phyloP scores from a whole-genome alignment of 2,797 vertebrate genomes.

The Fundulus diaphanus region DNA sequence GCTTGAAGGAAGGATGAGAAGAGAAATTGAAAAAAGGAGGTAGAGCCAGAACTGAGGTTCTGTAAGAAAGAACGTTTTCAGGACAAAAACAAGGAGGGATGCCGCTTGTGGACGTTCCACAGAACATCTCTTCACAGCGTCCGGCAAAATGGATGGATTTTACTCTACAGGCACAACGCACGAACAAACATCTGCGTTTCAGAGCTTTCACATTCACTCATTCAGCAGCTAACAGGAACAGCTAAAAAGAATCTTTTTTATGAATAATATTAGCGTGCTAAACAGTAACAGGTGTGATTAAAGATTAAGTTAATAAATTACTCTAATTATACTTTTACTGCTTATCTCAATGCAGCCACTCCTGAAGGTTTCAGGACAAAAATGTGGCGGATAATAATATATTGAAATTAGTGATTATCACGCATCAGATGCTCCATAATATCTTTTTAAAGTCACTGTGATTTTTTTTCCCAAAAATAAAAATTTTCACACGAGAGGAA shows the following conservation, averaged over 20 bases:
- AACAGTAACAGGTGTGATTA: neutral
- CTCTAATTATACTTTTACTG: neutral
- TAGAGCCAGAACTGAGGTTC: conserved; percentile 39
- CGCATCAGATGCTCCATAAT: neutral
- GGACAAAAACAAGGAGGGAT: conserved; percentile 49
- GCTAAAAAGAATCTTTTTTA: neutral
- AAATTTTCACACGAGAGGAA: neutral
- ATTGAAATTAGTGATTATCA: neutral
- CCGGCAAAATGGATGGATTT: conserved; percentile 43
- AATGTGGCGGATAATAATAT: neutral
- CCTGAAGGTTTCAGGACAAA: neutral
- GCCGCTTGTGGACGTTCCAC: conserved; percentile 39
- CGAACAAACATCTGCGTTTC: conserved; percentile 20
- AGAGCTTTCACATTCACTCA: conserved; percentile 20
- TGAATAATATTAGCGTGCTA: conserved; percentile 6
- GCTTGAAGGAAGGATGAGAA: conserved; percentile 43
- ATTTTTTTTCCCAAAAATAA: neutral
- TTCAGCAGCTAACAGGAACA: neutral
- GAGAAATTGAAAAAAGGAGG: conserved; percentile 38
- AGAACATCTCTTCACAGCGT: conserved; percentile 32
- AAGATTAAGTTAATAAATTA: neutral
- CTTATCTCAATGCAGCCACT: neutral
- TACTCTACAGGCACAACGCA: conserved; percentile 20
- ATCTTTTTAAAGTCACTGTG: neutral
- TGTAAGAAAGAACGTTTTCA: conserved; percentile 37